Evolutionary conservation across 1,140 invertebrate species (phyloP), one percentile per base, ranked within the genome.

Genomic region (Neodiprion pinetum): DNA sequence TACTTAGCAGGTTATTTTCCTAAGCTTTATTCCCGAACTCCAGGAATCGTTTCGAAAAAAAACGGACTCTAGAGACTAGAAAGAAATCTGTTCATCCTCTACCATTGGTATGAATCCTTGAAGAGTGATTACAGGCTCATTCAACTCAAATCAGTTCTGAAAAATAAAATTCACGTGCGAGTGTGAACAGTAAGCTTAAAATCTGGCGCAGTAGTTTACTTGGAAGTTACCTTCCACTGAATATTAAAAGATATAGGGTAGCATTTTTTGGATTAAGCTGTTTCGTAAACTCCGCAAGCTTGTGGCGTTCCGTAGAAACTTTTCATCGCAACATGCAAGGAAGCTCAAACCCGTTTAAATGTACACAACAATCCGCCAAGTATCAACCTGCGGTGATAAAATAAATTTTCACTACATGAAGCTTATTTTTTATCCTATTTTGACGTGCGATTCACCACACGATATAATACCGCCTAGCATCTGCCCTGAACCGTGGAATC

Each of bases 391-490:
- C n/a, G 53, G 53, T 11, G 67, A 69, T 69, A 69, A 69, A 69
- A 69, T 69, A 69, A 69, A 69, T 69, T 69, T 69, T 69, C 67
- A 69, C 21, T 69, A 69, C 67, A 69, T 21, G 10, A 12, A 11
- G 11, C 10, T 11, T 69, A 69, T 69, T 69, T 69, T 69, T 69
- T 69, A 47, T 23, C 12, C 21, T 69, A 69, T 69, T 69, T 69
- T 69, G 67, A 69, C 67, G 9, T 11, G 21, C 67, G 67, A 69
- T 69, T 69, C 67, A 21, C 67, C 67, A 12, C 67, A 69, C 67
- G 67, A 12, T 61, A 61, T 61, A 61, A 12, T 17, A 14, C 11
- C n/a, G 53, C n/a, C 3, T 4, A 47, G 67, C 67, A 69, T 69
- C 67, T 69, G 67, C 67, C 67, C 17, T 69, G 40, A 69, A 69